Percentiles rank a stretch among this genome's conserved stretches.
Evolutionary conservation across 1,140 invertebrate genomes (phyloP).

Genomic region (Euura lappo): DNA sequence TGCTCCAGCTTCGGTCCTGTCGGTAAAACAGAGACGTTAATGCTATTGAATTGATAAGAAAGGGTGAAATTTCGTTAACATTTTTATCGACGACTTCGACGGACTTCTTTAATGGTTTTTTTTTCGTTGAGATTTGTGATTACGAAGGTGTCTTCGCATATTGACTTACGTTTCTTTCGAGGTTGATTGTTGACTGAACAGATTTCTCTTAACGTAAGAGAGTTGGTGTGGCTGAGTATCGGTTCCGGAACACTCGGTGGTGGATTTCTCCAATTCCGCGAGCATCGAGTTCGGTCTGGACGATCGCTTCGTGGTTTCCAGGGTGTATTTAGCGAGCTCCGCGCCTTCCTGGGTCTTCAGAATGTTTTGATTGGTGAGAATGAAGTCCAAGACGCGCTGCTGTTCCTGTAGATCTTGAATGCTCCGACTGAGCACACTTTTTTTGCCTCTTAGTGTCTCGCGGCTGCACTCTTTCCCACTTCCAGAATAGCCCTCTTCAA

Average conservation of each 20-base stretch:
- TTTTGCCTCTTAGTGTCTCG: constrained; percentile 33
- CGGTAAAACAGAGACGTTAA: constrained; percentile 9
- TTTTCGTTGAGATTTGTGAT: no score
- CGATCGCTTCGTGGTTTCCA: constrained; percentile 27
- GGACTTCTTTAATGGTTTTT: no score
- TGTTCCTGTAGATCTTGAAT: constrained; percentile 51
- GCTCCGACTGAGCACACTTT: constrained; percentile 42
- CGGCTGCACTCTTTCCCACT: constrained; percentile 15
- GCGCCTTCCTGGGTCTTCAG: constrained; percentile 39
- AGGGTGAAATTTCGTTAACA: not conserved
- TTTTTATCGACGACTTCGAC: no score
- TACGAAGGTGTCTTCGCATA: no score
- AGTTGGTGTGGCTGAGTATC: not conserved
- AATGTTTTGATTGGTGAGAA: constrained; percentile 42
- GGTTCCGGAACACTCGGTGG: not conserved
- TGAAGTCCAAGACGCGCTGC: constrained; percentile 42
- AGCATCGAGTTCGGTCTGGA: not conserved
- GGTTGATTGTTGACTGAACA: constrained; percentile 19
- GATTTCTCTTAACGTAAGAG: constrained; percentile 24
- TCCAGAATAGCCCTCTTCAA: not conserved
- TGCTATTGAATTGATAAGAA: constrained; percentile 6
- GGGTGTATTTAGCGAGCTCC: constrained; percentile 28
- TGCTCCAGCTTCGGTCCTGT: constrained; percentile 33
- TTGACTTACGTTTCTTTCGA: not conserved
- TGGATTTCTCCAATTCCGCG: not conserved